Evolutionary conservation across 2,888 invertebrate genomes (phyloP), one percentile per base, ranked within the genome.

Genomic region (Drosophila robusta): DNA sequence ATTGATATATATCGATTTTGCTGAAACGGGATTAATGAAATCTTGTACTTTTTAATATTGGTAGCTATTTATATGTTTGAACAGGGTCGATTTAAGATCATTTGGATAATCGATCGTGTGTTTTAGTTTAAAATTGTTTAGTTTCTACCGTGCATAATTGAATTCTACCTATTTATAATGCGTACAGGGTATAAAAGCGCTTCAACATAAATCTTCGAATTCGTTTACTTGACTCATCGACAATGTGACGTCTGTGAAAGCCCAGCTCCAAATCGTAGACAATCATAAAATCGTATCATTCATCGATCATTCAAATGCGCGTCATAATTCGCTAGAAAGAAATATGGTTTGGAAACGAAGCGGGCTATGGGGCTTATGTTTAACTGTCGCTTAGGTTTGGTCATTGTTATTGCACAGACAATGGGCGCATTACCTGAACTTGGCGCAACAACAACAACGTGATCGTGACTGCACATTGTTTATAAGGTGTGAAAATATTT

Each of bases 241-340:
- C 6, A 22, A 50, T 47, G 39, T 62, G 65, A 75, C 54, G 57
- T 67, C 41, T 51, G 22, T 38, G 47, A 47, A 51, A 47, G 36
- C 56, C 58, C 65, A 26, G 44, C 44, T 38, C 57, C 36, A 46
- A 49, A 49, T 56, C 62, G 52, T 52, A 63, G 67, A 66, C 32
- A 67, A 79, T 73, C 70, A 78, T 76, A 57, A 62, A 71, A 80
- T 83, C 80, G 68, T 72, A 84, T 78, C 88, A 85, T 86, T 89
- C 90, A 90, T 90, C 89, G 76, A 89, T 90, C 90, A 83, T 80
- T 61, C 34, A 62, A 54, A 52, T 62, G 75, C 85, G 78, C 80
- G 84, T 90, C 90, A 91, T 89, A 90, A 90, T 91, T 91, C 90
- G 82, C 78, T 88, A 78, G 90, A 90, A 90, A 89, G 80, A 80